Evolutionary conservation across 2,113 vertebrate genomes (phyloP).

Genomic region (Microtus montanus): DNA sequence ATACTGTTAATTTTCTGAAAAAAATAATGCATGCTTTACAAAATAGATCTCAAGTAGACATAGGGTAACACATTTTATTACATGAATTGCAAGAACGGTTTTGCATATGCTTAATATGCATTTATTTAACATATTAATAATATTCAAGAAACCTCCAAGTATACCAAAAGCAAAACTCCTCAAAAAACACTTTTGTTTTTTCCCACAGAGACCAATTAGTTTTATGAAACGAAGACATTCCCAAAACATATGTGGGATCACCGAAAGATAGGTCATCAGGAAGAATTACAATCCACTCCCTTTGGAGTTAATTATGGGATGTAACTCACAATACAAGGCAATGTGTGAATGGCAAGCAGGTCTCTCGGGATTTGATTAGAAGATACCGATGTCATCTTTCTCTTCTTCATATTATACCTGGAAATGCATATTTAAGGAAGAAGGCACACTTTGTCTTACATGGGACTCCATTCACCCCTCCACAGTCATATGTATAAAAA

Average conservation of each 20-base stretch:
- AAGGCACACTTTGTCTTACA: neutral
- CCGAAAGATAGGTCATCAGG: conserved; percentile 70
- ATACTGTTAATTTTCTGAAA: conserved; percentile 13
- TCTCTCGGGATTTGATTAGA: conserved; percentile 47
- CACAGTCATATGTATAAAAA: neutral
- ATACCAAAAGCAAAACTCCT: conserved; percentile 51
- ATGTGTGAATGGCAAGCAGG: neutral
- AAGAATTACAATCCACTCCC: conserved; percentile 70
- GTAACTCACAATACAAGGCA: neutral
- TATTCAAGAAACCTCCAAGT: neutral
- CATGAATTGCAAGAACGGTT: neutral
- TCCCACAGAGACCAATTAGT: conserved; percentile 81
- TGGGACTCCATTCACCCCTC: neutral
- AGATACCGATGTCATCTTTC: conserved; percentile 18
- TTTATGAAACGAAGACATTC: conserved; percentile 67
- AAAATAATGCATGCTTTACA: conserved; percentile 29
- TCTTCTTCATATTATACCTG: conserved; percentile 2
- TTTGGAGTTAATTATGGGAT: conserved; percentile 55
- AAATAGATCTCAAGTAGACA: neutral
- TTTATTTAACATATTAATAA: conserved; percentile 47
- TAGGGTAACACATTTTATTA: neutral
- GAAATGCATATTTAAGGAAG: conserved; percentile 47
- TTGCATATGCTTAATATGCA: neutral
- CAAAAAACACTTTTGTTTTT: conserved; percentile 67
- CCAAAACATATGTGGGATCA: conserved; percentile 65